phyloP scores from a whole-genome alignment of 1,140 invertebrate species.

The Drusus annulatus region DNA sequence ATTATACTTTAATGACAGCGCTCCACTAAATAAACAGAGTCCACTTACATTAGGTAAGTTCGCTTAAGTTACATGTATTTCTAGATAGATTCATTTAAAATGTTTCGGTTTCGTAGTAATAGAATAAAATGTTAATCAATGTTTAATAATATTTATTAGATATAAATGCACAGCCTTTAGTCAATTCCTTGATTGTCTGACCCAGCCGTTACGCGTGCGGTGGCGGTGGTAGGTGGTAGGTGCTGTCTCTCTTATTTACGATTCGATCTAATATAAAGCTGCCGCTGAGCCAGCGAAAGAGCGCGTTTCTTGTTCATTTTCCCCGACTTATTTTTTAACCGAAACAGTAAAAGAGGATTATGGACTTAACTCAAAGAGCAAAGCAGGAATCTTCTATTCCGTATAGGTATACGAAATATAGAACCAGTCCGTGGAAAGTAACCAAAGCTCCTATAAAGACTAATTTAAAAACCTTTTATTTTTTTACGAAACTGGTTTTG shows the following conservation, averaged over 20 bases:
- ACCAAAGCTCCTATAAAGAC: neutral
- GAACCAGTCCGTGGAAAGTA: neutral
- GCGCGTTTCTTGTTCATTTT: constrained; percentile 6
- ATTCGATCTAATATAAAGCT: constrained; percentile 8
- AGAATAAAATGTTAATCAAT: too few species aligned
- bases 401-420: neutral
- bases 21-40: neutral
- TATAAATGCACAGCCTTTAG: too few species aligned
- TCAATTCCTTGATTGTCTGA: too few species aligned
- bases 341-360: constrained; percentile 21
- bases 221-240: neutral
- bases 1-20: neutral
- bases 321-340: constrained; percentile 19
- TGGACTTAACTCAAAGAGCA: neutral
- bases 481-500: neutral
- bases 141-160: too few species aligned
- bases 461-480: neutral
- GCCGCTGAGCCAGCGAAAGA: neutral
- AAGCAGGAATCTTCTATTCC: neutral
- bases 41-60: neutral
- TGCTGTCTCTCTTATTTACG: neutral
- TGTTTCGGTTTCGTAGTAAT: too few species aligned
- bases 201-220: too few species aligned
- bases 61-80: too few species aligned
- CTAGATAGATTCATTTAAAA: too few species aligned